Evolutionary conservation across 2,113 vertebrate genomes (phyloP).

Genomic region (Xiphias gladius): DNA sequence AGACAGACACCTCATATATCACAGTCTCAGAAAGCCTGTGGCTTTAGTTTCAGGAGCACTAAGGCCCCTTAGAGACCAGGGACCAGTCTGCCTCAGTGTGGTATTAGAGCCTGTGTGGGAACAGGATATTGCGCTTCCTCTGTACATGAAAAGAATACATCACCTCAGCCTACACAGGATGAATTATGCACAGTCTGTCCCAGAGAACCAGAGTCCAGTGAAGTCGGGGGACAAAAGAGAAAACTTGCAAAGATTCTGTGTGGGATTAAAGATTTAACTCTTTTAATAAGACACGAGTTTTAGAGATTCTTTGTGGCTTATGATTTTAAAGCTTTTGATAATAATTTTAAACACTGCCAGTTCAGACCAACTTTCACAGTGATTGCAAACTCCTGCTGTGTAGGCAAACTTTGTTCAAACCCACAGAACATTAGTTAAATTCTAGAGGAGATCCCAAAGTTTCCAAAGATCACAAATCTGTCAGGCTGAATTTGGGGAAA

Average conservation of each 20-base stretch:
- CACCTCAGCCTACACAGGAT: slow-evolving; percentile 65
- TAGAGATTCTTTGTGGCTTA: slow-evolving; percentile 9
- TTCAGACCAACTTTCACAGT: background rate
- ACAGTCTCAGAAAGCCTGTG: slow-evolving; percentile 55
- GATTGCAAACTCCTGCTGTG: background rate
- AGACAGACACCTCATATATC: slow-evolving; percentile 77
- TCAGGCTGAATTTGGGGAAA: background rate
- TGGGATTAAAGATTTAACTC: slow-evolving; percentile 11
- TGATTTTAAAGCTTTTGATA: slow-evolving; percentile 21
- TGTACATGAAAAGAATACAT: slow-evolving; percentile 80
- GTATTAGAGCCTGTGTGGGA: slow-evolving; percentile 70
- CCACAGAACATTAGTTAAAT: background rate
- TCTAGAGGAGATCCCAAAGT: background rate
- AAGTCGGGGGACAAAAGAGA: slow-evolving; percentile 4
- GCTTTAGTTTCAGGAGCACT: slow-evolving; percentile 69
- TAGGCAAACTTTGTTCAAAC: slow-evolving; percentile 3
- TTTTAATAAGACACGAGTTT: background rate
- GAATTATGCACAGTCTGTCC: slow-evolving; percentile 62
- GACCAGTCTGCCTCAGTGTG: slow-evolving; percentile 63
- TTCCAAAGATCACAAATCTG: slow-evolving; percentile 1
- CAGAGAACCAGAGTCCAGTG: slow-evolving; percentile 9
- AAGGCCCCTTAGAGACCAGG: slow-evolving; percentile 56
- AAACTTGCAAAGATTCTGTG: slow-evolving; percentile 26
- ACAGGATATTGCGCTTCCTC: slow-evolving; percentile 85
- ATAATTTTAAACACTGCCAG: background rate